Percentiles rank a stretch among this genome's conserved stretches.
Conservation (phyloP, 1,140 invertebrate genomes). For the Subanguina moxae region DNA sequence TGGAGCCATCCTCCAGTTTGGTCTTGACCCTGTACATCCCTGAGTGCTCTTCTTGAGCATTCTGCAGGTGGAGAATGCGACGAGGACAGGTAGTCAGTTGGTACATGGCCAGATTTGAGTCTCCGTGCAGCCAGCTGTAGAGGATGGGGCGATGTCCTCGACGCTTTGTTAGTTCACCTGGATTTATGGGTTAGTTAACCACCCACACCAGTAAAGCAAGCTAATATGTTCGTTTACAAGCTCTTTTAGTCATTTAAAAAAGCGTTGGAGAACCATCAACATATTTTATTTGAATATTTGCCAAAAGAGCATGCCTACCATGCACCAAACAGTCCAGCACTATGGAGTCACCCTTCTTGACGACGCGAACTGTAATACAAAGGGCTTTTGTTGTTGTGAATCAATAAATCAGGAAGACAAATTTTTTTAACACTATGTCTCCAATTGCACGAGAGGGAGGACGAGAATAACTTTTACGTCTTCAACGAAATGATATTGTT, state of each 20-base stretch:
- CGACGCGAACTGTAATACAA: constrained; percentile 41
- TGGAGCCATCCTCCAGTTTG: constrained; percentile 23
- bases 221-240: too few relatives aligned
- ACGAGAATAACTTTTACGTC: too few relatives aligned
- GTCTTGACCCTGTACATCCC: constrained; percentile 35
- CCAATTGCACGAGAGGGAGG: too few relatives aligned
- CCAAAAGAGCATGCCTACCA: constrained; percentile 30
- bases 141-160: constrained; percentile 15
- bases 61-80: constrained; percentile 28
- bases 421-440: too few relatives aligned
- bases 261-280: neutral
- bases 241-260: too few relatives aligned
- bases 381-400: too few relatives aligned
- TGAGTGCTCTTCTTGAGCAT: constrained; percentile 34
- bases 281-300: neutral
- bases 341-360: constrained; percentile 58
- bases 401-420: too few relatives aligned
- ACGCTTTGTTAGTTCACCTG: constrained; percentile 14
- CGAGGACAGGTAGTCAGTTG: constrained; percentile 31
- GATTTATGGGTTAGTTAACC: neutral
- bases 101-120: constrained; percentile 1
- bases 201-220: too few relatives aligned
- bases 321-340: constrained; percentile 56
- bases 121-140: constrained; percentile 40
- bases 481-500: too few relatives aligned